phyloP scores from a whole-genome alignment of 1,140 invertebrate genomes.

The Dendrolimus punctatus region DNA sequence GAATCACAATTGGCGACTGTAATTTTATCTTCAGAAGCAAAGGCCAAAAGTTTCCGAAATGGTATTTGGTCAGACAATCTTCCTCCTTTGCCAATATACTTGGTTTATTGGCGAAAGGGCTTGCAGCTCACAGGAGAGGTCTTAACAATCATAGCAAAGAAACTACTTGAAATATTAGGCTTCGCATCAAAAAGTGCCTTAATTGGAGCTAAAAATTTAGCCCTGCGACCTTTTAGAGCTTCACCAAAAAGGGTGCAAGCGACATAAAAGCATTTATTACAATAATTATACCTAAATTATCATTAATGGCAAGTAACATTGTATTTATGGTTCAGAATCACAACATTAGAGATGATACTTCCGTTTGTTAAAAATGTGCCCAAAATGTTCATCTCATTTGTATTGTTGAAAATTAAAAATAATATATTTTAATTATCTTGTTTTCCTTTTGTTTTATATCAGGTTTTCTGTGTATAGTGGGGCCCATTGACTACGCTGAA shows the following conservation, averaged over 20 bases:
- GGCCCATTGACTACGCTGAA: too few relatives aligned
- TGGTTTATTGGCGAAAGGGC: constrained; percentile 55
- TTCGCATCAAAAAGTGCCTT: constrained; percentile 42
- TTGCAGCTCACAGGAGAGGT: constrained; percentile 28
- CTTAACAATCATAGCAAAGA: constrained; percentile 31
- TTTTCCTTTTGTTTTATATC: constrained; percentile 10
- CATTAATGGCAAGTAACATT: constrained; percentile 22
- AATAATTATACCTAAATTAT: constrained; percentile 21
- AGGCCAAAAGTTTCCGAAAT: constrained; percentile 48
- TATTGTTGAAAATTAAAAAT: constrained; percentile 45
- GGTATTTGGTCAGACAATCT: constrained; percentile 57
- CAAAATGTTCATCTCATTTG: constrained; percentile 19
- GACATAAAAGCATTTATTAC: constrained; percentile 42
- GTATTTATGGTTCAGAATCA: constrained; percentile 29
- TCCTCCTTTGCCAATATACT: constrained; percentile 46
- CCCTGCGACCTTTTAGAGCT: constrained; percentile 36
- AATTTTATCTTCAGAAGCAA: constrained; percentile 46
- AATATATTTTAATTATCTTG: constrained; percentile 14
- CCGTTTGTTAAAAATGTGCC: constrained; percentile 16
- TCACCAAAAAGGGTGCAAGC: constrained; percentile 41
- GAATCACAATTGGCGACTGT: constrained; percentile 50
- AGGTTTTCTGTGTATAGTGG: neutral
- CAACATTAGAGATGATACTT: constrained; percentile 21
- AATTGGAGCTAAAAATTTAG: constrained; percentile 43
- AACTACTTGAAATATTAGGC: constrained; percentile 30